Conservation (phyloP, 2,888 invertebrate species). For the Belgica antarctica region DNA sequence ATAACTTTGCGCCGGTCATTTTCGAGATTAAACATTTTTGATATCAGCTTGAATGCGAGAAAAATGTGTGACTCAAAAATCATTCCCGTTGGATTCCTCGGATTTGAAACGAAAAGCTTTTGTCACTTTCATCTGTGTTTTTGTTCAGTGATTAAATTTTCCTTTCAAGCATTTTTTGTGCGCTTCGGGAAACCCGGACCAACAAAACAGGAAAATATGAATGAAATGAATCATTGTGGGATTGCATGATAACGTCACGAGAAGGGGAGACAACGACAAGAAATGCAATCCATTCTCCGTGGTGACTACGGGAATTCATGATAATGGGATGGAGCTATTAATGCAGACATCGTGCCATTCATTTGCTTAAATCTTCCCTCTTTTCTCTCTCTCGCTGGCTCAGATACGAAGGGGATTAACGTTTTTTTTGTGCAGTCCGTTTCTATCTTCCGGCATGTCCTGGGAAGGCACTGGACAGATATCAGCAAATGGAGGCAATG, state of each 20-base stretch:
- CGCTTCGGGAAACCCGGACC: background rate
- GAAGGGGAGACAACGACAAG: background rate
- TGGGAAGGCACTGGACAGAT: background rate
- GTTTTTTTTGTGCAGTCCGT: conserved; percentile 2
- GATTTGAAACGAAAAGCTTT: conserved; percentile 8
- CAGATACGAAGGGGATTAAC: conserved; percentile 10
- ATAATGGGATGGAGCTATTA: conserved; percentile 15
- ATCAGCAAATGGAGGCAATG: conserved; percentile 2
- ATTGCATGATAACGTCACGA: background rate
- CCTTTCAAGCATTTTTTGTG: no score
- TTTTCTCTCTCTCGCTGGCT: background rate
- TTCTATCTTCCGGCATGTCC: conserved; percentile 3
- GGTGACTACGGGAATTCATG: background rate
- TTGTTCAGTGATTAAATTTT: conserved; percentile 2
- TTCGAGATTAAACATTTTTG: conserved; percentile 15
- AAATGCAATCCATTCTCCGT: conserved; percentile 19
- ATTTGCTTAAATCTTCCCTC: conserved; percentile 18
- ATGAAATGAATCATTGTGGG: conserved; percentile 7
- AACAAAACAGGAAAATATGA: conserved; percentile 19
- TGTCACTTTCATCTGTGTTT: background rate
- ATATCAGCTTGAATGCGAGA: background rate
- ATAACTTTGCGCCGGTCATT: background rate
- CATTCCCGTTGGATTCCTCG: background rate
- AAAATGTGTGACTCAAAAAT: conserved; percentile 3
- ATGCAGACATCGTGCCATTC: conserved; percentile 29